Evolutionary conservation across 1,140 invertebrate species (phyloP).

Genomic region (Ptiloglossa arizonensis): DNA sequence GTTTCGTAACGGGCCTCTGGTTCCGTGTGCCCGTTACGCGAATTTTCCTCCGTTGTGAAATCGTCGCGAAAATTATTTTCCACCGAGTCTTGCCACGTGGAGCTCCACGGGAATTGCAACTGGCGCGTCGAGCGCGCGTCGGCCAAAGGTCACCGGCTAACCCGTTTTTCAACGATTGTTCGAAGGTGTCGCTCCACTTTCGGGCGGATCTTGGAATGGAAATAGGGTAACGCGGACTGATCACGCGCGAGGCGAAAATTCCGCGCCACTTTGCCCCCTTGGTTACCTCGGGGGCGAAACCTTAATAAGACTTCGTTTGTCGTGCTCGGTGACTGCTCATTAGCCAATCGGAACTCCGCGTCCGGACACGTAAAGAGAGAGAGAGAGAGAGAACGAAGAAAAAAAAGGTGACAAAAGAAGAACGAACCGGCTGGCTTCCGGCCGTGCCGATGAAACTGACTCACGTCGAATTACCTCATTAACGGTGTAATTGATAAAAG

Average conservation of each 20-base stretch:
- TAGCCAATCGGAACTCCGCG: conserved; percentile 38
- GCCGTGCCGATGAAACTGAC: conserved; percentile 32
- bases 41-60: neutral
- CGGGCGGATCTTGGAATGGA: neutral
- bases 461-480: conserved; percentile 54
- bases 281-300: neutral
- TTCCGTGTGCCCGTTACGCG: neutral
- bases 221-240: neutral
- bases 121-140: too few relatives aligned
- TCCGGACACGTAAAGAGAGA: too few relatives aligned
- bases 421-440: conserved; percentile 17
- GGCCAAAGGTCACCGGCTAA: too few relatives aligned
- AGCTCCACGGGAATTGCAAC: too few relatives aligned
- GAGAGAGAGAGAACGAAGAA: too few relatives aligned
- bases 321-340: conserved; percentile 35
- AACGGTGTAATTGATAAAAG: conserved; percentile 47
- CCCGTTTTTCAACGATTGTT: neutral
- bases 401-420: conserved; percentile 1
- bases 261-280: conserved; percentile 5
- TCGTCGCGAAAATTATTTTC: too few relatives aligned
- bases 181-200: neutral
- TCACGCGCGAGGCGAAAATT: neutral
- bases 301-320: conserved; percentile 42
- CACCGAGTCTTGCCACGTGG: too few relatives aligned
- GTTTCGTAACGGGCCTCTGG: neutral